Evolutionary conservation across 1,140 invertebrate genomes (phyloP).

Genomic region (Ruditapes philippinarum): DNA sequence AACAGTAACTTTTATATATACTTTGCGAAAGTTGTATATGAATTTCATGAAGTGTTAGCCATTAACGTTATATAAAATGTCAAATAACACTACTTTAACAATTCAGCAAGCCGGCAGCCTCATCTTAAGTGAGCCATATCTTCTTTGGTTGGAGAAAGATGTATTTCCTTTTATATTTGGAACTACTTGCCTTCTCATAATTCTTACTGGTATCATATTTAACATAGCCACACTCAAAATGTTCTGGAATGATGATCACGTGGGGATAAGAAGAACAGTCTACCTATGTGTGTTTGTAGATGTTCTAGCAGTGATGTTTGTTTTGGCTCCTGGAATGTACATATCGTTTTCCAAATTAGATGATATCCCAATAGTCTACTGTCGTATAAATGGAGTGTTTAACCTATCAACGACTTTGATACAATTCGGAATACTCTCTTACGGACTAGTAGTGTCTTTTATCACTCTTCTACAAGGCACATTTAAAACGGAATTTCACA

Average conservation of each 20-base stretch:
- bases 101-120: background rate
- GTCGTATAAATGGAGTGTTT: background rate
- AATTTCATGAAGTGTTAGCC: too few species aligned
- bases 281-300: background rate
- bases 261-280: background rate
- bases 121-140: background rate
- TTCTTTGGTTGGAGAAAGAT: background rate
- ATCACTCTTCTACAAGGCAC: background rate
- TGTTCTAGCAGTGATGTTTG: background rate
- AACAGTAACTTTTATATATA: too few species aligned
- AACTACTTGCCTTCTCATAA: background rate
- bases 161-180: background rate
- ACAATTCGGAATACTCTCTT: background rate
- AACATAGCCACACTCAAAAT: background rate
- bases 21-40: too few species aligned
- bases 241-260: background rate
- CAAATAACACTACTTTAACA: background rate
- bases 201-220: background rate
- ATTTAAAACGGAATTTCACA: background rate
- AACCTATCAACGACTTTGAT: background rate
- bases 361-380: background rate
- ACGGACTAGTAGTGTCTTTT: background rate
- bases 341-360: background rate
- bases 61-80: background rate
- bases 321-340: background rate